Base-by-base conservation (phyloP, 2,113 vertebrate species). In the Syngnathus typhle region DNA sequence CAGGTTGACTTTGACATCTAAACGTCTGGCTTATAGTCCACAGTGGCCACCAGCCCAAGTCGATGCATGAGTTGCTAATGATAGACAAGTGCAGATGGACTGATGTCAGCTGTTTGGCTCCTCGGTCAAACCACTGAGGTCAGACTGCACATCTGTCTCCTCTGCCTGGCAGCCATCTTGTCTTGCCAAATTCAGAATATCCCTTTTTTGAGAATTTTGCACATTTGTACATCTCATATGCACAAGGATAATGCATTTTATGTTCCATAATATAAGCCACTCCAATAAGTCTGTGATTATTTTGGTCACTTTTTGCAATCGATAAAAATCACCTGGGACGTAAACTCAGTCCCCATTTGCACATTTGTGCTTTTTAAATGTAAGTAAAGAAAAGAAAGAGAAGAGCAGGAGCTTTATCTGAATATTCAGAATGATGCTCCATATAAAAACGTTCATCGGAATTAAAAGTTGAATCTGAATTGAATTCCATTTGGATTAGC, bases 1-100 rank as follows among this genome's bases (percentile, higher is more conserved):
- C 77, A 86, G 76, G 66, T 79, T 80, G 75, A 62, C 85, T 86
- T 88, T 84, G 85, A 71, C 78, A 77, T 84, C 79, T 79, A 75
- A 68, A 75, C 54, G 60, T 77, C 71, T 77, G 67, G 70, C 73
- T 62, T 69, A 72, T 74, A 72, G 76, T 64, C 62, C 65, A 39
- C n/a, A 19, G 13, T 4, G 72, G 78, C 74, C 39, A 16, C 63
- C 36, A 59, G 66, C 73, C 65, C 21, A 60, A 70, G 70, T 54
- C 37, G 63, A 77, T 70, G 69, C 77, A 74, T 80, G 81, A 83
- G 66, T 74, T 61, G 74, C 84, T 84, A 83, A 87, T 83, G 78
- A 79, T 73, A 75, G 75, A 76, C 70, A 36, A 67, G 70, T 70
- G 71, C 79, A 87, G 82, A 88, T 85, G 81, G 79, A 81, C 70